These are phyloP conservation scores for Eciton burchellii DNA, from an alignment of 1,140 invertebrate genomes.

Conservation along the genomic window DNA sequence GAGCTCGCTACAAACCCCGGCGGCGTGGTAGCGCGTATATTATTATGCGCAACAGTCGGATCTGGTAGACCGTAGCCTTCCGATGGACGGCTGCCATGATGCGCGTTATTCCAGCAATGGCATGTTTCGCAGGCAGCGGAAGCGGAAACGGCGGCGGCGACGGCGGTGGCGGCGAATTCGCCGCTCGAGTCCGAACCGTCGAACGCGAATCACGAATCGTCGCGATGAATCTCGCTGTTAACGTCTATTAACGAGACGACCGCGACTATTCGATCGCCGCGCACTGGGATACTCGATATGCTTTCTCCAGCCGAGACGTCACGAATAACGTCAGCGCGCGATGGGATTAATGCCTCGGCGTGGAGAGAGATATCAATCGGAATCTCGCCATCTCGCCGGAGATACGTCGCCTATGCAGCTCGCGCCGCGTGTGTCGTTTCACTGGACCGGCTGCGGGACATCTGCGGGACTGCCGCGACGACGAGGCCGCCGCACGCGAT, in stretches of 20 bases:
- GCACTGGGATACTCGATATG: conserved; percentile 31
- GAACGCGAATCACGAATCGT: no score
- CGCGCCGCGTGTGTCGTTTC: conserved; percentile 19
- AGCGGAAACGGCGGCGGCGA: not conserved
- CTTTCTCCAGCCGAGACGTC: conserved; percentile 14
- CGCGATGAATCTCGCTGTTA: conserved; percentile 12
- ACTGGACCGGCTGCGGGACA: not conserved
- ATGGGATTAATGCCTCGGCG: no score
- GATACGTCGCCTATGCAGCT: no score
- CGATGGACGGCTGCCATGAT: not conserved
- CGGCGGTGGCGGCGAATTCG: no score
- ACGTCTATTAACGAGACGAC: conserved; percentile 46
- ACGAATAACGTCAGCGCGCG: no score
- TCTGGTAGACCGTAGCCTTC: conserved; percentile 25
- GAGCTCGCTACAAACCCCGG: conserved; percentile 19
- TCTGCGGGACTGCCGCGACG: not conserved
- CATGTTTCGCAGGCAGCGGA: conserved; percentile 17
- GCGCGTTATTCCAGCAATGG: no score
- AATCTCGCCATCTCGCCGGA: conserved; percentile 3
- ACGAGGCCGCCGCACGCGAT: conserved; percentile 32
- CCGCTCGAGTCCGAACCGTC: no score
- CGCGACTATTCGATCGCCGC: conserved; percentile 40
- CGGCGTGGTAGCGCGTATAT: conserved; percentile 24
- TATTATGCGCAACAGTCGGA: conserved; percentile 49
- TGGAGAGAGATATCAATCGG: conserved; percentile 25